Base-by-base conservation (phyloP, 1,140 invertebrate genomes). In the Lepidurus packardi region DNA sequence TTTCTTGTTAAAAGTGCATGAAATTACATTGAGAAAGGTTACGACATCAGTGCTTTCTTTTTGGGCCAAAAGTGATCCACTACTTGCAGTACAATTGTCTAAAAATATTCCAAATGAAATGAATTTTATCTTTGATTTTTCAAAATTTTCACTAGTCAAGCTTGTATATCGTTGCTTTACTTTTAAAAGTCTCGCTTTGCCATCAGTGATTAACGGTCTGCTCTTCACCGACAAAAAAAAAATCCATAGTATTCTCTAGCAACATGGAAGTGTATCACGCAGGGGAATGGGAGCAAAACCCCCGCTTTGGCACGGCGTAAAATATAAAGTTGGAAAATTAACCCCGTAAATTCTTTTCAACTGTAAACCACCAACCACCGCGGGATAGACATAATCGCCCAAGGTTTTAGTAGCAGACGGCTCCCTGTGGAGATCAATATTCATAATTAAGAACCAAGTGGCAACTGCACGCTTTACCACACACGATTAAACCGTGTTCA, bases 271-370 rank as follows among this genome's bases (percentile, higher is more conserved):
- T 21, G 21, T 65, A 65, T 65, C 53, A 65, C 53, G 53, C 53
- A 13, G 53, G 53, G 21, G 21, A 65, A 65, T 21, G 53, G 53
- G 53, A 65, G 53, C 53, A 9, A 65, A 9, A 21, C 16, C 53
- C 2, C 53, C 53, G 25, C 25, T 34, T 34, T 34, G 25, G 25
- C 53, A 65, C 53, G 53, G 53, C 21, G 21, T 65, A 21, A 16
- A 65, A n/a, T n/a, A 21, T 65, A 65, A 65, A 65, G 53, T 65
- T 65, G 53, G 53, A 21, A 65, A 65, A 65, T 65, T 65, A 65
- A 65, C 53, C 53, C 53, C 53, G 53, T 65, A 65, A 65, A 65
- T 65, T 65, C 53, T 65, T 65, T 65, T 65, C n/a, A 65, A 65
- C 53, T n/a, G 53, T 65, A 16, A n/a, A 65, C 53, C 21, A 65